A percentile compares a stretch with the other conserved stretches of the same genome.
Evolutionary conservation across 2,797 vertebrate genomes (phyloP).

Genomic region (Xenentodon cancila): DNA sequence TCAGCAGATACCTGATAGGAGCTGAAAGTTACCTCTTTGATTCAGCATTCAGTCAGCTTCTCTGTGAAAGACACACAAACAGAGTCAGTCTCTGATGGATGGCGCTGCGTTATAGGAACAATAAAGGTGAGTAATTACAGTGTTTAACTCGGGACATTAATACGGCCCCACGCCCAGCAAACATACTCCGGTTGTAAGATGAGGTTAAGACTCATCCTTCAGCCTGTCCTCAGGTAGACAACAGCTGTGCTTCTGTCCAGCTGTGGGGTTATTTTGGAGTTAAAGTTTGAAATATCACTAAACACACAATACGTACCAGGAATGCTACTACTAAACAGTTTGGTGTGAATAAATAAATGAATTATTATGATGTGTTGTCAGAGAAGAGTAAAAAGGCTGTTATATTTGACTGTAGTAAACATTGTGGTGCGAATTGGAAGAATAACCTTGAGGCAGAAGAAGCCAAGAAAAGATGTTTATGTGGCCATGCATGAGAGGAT

Average conservation of each 20-base stretch:
- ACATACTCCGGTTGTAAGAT: constrained; percentile 12
- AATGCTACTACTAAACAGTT: too few species aligned
- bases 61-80: constrained; percentile 7
- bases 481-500: too few species aligned
- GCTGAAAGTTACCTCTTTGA: constrained; percentile 72
- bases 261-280: not conserved
- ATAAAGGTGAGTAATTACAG: constrained; percentile 48
- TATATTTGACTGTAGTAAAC: too few species aligned
- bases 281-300: not conserved
- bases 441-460: too few species aligned
- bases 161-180: constrained; percentile 34
- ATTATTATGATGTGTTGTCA: too few species aligned
- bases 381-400: too few species aligned
- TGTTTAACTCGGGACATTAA: constrained; percentile 49
- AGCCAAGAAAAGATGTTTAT: too few species aligned
- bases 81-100: constrained; percentile 35
- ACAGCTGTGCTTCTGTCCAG: constrained; percentile 1
- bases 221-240: constrained; percentile 10
- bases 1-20: constrained; percentile 75
- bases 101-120: constrained; percentile 26
- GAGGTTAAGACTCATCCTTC: constrained; percentile 24
- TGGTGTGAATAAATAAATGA: too few species aligned
- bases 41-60: constrained; percentile 32
- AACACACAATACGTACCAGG: not conserved
- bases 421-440: too few species aligned